These are phyloP conservation scores for Chironomus riparius DNA, from an alignment of 2,888 invertebrate species.

Conservation along the genomic window DNA sequence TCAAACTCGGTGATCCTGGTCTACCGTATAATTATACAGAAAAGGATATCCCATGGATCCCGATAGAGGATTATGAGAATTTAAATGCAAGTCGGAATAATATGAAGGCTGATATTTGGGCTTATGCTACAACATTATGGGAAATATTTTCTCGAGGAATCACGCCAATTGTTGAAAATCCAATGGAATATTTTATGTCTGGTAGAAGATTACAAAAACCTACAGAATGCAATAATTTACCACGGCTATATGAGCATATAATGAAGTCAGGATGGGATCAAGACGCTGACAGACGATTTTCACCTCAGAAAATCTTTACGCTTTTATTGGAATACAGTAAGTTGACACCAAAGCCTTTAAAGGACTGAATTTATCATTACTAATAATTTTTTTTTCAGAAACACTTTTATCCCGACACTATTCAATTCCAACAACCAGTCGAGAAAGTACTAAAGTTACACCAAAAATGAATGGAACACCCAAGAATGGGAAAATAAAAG, in stretches of 20 bases:
- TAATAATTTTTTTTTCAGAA: background rate
- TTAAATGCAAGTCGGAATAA: slow-evolving; percentile 56
- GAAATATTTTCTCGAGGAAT: slow-evolving; percentile 79
- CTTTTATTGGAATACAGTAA: slow-evolving; percentile 30
- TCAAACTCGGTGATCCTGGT: slow-evolving; percentile 79
- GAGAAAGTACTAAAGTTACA: background rate
- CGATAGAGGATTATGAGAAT: slow-evolving; percentile 69
- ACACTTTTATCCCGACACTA: slow-evolving; percentile 15
- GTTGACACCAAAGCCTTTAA: too few relatives aligned
- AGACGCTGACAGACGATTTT: slow-evolving; percentile 59
- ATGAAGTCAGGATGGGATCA: slow-evolving; percentile 75
- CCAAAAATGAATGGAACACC: background rate
- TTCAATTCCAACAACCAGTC: background rate
- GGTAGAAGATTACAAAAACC: slow-evolving; percentile 50
- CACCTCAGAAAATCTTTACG: slow-evolving; percentile 72
- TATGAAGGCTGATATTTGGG: slow-evolving; percentile 77
- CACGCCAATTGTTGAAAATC: slow-evolving; percentile 35
- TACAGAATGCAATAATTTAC: slow-evolving; percentile 50
- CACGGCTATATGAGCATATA: slow-evolving; percentile 58
- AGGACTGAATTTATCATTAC: too few relatives aligned
- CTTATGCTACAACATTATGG: slow-evolving; percentile 86
- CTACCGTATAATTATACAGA: slow-evolving; percentile 51
- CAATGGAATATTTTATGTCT: background rate
- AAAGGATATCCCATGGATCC: slow-evolving; percentile 78
- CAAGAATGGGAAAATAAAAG: background rate